Evolutionary conservation across 64 coral and sea anemone genomes (phyloP), one percentile per base, ranked within the genome.

Genomic region (Pachyseris speciosa): DNA sequence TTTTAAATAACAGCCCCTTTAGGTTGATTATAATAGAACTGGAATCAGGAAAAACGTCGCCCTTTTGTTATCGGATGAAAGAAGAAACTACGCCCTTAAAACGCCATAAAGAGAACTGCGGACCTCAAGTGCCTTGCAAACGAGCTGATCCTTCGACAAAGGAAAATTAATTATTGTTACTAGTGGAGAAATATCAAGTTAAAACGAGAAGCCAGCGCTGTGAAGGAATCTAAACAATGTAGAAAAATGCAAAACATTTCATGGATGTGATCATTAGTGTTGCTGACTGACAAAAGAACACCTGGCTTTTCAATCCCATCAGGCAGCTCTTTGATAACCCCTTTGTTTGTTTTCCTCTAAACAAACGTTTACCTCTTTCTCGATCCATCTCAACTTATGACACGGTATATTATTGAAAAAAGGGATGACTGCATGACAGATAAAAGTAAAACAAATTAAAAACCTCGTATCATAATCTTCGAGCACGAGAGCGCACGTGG

Each of bases 221-320:
- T 63, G 33, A 61, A 60, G 53, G 77, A 81, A 81, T 81, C 28
- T 20, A 7, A 81, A 81, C 17, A 81, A 81, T 63, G 51, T 3
- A 37, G 7, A 59, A 80, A 33, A 59, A 80, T 80, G 76, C 19
- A 36, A 81, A 45, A 31, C 26, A 61, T 63, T 37, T 47, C 43
- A 39, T 30, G 73, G 34, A 37, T 37, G 13, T 49, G 8, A 57
- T 55, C 19, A 47, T 52, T 61, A 61, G 77, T 22, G 20, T 44
- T 74, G 2, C 52, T 24, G 9, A 61, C n/a, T 63, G 77, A 81
- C 37, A 40, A 61, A 26, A 2, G n/a, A 61, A 81, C 77, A 81
- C 52, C 77, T 81, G 77, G 25, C 73, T 25, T 72, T 72, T 72
- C 69, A 72, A 72, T 72, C 38, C 20, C 69, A 42, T 72, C 34